A percentile compares a stretch with the other conserved stretches of the same genome.
phyloP scores from a whole-genome alignment of 2,113 vertebrate species.

The Actinemys pallida region DNA sequence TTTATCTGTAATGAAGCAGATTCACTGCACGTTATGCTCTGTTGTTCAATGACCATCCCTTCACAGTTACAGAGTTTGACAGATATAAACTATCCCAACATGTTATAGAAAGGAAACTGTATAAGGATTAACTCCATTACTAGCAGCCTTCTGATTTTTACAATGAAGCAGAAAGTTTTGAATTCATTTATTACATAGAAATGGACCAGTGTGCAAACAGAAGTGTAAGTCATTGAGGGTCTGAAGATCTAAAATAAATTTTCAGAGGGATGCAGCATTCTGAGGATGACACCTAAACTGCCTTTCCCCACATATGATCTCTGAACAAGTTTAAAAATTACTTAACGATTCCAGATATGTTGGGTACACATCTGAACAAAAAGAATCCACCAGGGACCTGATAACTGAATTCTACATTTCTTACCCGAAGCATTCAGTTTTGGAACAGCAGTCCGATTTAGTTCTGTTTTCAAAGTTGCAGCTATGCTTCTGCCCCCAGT shows the following conservation, averaged over 20 bases:
- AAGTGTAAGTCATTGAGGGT: not conserved
- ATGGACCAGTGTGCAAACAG: not conserved
- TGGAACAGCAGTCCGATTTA: not conserved
- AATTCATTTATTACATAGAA: not conserved
- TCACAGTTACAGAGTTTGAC: not conserved
- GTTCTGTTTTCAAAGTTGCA: not conserved
- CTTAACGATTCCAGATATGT: not conserved
- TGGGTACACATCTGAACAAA: not conserved
- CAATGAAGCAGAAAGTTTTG: not conserved
- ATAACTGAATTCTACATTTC: not conserved
- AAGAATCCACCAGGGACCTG: not conserved
- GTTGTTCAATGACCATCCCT: not conserved
- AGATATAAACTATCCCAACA: not conserved
- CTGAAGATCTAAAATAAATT: slow-evolving; percentile 46
- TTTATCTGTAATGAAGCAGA: slow-evolving; percentile 86
- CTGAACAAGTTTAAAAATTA: not conserved
- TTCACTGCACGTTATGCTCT: not conserved
- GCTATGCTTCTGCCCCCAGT: not conserved
- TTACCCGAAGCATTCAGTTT: not conserved
- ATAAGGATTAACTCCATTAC: not conserved
- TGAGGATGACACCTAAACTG: not conserved
- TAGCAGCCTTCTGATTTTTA: not conserved
- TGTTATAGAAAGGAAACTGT: not conserved
- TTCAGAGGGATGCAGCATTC: slow-evolving; percentile 31
- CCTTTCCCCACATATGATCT: not conserved